Base-by-base conservation (phyloP, 2,113 vertebrate species). In the Rhinoderma darwinii region DNA sequence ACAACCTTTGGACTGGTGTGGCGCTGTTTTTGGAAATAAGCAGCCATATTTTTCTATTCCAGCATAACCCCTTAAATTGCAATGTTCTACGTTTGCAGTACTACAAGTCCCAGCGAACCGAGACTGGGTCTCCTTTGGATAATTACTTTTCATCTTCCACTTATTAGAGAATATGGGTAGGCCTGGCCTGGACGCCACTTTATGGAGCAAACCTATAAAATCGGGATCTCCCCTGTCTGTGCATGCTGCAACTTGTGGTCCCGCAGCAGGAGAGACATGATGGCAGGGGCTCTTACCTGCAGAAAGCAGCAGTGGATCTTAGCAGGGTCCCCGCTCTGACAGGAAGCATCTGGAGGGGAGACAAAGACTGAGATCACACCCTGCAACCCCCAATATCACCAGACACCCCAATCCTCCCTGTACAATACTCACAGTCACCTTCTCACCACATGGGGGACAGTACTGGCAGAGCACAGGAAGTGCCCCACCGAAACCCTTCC, bases 231-330 rank as follows among this genome's bases (percentile, higher is more conserved):
- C 44, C 44, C 54, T 56, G 54, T 11, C 9, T 6, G 73, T 27
- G 73, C 22, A 27, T 47, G 43, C 73, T 75, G 73, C 11, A 5
- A 39, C 70, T 73, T 73, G 20, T 73, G 9, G 73, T 75, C 9
- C 73, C 73, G 39, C 68, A 72, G 20, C 68, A 25, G 20, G 0
- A 11, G 32, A 72, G 32, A 72, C 39, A 25, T 0, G 8, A 76
- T 6, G 25, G 41, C n/a, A 56, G 51, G 50, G 6, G 11, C 35
- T 39, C 91, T 93, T 89, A 96, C 95, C 94, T 92, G 90, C 92
- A 84, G 20, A 94, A 51, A 0, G 35, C 89, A 22, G 89, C 77
- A 11, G 32, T 50, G 82, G 92, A 92, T 80, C 91, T 93, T 1
- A 92, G 91, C 86, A 93, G 32, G 0, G 0, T 47, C 51, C 84